Base-by-base conservation (phyloP, 2,113 vertebrate genomes). In the Chaetura pelagica region DNA sequence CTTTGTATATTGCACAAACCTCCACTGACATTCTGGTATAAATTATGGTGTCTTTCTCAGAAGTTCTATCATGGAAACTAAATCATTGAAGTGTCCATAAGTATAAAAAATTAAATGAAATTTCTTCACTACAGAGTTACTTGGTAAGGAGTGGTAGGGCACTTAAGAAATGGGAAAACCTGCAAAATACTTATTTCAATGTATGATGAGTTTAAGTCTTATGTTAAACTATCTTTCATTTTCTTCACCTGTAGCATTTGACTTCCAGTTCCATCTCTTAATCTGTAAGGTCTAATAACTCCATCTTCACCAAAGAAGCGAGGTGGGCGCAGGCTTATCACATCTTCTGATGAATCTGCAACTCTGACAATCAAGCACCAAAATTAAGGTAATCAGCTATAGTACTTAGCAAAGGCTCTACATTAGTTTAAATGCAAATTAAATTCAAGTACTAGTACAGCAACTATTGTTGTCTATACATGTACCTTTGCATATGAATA, bases 231-330 rank as follows among this genome's bases (percentile, higher is more conserved):
- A 81, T 94, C 81, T 81, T 75, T 83, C 23, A 82, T 67, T 96
- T 97, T 84, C 93, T 96, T 98, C 97, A 99, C 99, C 99, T 99
- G 99, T 96, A 99, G 98, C 98, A 99, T 99, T 84, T 99, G 99
- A 97, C 99, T 99, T 96, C 99, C 99, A 11, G 98, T 27, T 62
- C 99, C 99, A 94, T 99, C 99, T 87, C 98, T 98, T 97, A 99
- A 96, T 92, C 98, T 99, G 94, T 99, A 99, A 9, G 99, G 99
- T 81, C 99, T 98, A 95, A 99, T 99, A 95, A 99, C 99, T 13
- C 99, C 99, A 85, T 99, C 99, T 95, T 99, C 99, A 34, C 98
- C 98, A 91, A 99, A 98, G 97, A 99, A 99, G 55, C 99, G 98
- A 68, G 99, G 99, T 10, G 99, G 99, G 26, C 99, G 98, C 13